These are phyloP conservation scores for Bicyclus anynana DNA, from an alignment of 1,140 invertebrate species.

Conservation along the genomic window DNA sequence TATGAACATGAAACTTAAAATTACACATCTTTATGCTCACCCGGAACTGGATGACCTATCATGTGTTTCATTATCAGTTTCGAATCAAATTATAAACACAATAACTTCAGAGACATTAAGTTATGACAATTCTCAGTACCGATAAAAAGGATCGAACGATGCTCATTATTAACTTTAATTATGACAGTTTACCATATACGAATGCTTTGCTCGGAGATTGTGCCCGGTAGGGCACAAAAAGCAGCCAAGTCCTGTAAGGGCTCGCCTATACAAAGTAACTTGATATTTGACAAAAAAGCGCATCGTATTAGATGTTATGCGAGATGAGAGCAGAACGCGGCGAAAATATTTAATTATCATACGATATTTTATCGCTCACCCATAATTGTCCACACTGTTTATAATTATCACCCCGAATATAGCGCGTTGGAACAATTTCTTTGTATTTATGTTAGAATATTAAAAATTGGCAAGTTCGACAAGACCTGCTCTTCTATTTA, in stretches of 20 bases:
- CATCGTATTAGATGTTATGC: constrained; percentile 47
- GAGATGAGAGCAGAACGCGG: not conserved
- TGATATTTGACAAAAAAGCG: constrained; percentile 57
- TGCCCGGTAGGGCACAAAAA: constrained; percentile 47
- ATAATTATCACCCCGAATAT: not conserved
- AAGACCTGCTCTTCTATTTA: not conserved
- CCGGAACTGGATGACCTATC: too few relatives aligned
- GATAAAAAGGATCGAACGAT: constrained; percentile 55
- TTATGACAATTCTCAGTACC: constrained; percentile 63
- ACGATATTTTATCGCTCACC: not conserved
- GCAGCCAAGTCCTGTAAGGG: constrained; percentile 43
- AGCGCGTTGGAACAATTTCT: not conserved
- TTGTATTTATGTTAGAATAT: too few relatives aligned
- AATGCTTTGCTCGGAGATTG: constrained; percentile 60
- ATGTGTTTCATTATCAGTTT: not conserved
- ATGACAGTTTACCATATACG: constrained; percentile 73
- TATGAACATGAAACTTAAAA: too few relatives aligned
- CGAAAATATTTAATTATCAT: constrained; percentile 6
- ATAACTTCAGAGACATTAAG: constrained; percentile 34
- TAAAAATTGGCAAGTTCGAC: too few relatives aligned
- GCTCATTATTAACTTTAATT: constrained; percentile 74
- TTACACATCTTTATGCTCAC: too few relatives aligned
- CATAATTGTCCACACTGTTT: not conserved
- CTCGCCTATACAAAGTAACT: constrained; percentile 55
- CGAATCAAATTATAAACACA: not conserved